These are phyloP conservation scores for Caenorhabditis uteleia DNA, from an alignment of 2,888 invertebrate species.

Conservation along the genomic window DNA sequence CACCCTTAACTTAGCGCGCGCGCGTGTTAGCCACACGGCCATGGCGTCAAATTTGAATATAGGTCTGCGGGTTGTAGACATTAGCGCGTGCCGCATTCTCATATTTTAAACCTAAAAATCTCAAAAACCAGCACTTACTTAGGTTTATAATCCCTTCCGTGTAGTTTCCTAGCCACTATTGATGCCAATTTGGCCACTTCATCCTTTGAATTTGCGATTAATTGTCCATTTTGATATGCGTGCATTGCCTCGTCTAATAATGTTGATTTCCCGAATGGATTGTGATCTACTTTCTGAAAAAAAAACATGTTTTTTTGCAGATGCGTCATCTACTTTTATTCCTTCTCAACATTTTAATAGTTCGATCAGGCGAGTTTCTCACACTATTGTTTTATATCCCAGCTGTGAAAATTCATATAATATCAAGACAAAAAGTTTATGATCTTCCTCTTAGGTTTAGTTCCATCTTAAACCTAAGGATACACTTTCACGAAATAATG, in stretches of 20 bases:
- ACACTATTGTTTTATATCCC: no score
- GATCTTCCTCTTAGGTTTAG: no score
- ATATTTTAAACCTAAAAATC: neutral
- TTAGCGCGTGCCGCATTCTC: no score
- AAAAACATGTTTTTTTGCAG: neutral
- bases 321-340: neutral
- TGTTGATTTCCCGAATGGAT: constrained; percentile 28
- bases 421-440: no score
- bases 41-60: no score
- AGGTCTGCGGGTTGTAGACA: no score
- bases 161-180: constrained; percentile 23
- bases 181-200: constrained; percentile 28
- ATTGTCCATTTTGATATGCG: constrained; percentile 18
- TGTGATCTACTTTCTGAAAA: constrained; percentile 31
- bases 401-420: no score
- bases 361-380: no score
- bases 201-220: constrained; percentile 27
- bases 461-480: neutral
- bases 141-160: constrained; percentile 29
- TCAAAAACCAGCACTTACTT: constrained; percentile 7
- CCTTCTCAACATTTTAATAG: no score
- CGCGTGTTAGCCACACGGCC: no score
- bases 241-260: constrained; percentile 25
- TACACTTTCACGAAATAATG: no score
- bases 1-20: no score